These are phyloP conservation scores for Neodontobutis hainanensis DNA, from an alignment of 2,113 vertebrate species.

Conservation along the genomic window DNA sequence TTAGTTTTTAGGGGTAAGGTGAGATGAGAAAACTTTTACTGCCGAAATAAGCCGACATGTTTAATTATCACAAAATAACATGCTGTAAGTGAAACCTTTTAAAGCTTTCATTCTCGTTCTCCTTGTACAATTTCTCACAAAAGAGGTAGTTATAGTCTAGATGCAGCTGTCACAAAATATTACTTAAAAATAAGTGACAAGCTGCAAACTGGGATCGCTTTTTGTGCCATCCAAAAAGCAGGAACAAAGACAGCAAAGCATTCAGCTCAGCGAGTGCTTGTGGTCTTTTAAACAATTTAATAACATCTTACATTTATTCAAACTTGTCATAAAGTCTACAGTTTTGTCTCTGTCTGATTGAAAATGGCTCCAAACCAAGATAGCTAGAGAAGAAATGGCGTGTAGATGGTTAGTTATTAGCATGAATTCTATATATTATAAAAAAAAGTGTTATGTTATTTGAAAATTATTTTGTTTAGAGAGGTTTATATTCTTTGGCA, in stretches of 20 bases:
- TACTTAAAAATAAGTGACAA: conserved; percentile 43
- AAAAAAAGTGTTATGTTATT: no score
- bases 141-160: conserved; percentile 23
- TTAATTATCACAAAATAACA: neutral
- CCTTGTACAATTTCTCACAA: conserved; percentile 1
- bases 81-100: neutral
- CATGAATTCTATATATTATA: no score
- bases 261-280: neutral
- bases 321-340: neutral
- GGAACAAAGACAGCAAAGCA: conserved; percentile 5
- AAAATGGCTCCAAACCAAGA: neutral
- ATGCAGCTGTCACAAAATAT: conserved; percentile 48
- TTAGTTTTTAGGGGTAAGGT: no score
- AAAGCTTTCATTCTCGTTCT: neutral
- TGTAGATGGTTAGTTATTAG: no score
- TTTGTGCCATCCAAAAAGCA: conserved; percentile 11
- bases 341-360: neutral
- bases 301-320: neutral
- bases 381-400: no score
- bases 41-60: no score
- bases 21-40: no score
- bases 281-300: neutral
- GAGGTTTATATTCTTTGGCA: neutral
- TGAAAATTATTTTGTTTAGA: no score
- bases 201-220: conserved; percentile 35